Percentiles rank a stretch among this genome's conserved stretches.
Conservation (phyloP, 2,797 vertebrate genomes). For the Phaenicophaeus curvirostris region DNA sequence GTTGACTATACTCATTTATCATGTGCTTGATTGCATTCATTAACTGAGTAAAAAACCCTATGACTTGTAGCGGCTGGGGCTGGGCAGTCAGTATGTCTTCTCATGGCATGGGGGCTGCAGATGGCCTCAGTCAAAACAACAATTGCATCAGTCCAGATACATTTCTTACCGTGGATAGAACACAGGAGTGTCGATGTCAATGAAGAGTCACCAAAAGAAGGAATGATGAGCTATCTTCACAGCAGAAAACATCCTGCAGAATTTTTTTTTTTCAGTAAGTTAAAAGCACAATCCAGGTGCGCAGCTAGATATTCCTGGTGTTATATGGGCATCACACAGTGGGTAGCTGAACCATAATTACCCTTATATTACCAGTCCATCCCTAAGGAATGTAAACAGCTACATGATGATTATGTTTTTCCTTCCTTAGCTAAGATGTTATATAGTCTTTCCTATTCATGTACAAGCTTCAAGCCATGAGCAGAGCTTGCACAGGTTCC, state of each 20-base stretch:
- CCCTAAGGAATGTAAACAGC: background rate
- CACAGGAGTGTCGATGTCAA: background rate
- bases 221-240: background rate
- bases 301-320: background rate
- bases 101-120: fast-evolving
- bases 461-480: background rate
- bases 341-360: background rate
- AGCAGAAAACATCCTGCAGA: background rate
- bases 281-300: background rate
- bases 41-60: background rate
- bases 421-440: fast-evolving
- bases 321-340: fast-evolving
- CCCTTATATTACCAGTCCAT: background rate
- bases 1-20: background rate
- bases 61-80: too few species aligned
- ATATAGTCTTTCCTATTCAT: fast-evolving
- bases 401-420: background rate
- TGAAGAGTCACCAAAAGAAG: background rate
- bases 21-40: background rate
- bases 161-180: background rate
- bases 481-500: background rate
- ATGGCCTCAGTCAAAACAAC: background rate
- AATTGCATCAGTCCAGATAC: background rate
- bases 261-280: background rate
- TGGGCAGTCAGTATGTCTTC: background rate